Evolutionary conservation across 2,888 invertebrate species (phyloP), one percentile per base, ranked within the genome.

Genomic region (Callinectes sapidus): DNA sequence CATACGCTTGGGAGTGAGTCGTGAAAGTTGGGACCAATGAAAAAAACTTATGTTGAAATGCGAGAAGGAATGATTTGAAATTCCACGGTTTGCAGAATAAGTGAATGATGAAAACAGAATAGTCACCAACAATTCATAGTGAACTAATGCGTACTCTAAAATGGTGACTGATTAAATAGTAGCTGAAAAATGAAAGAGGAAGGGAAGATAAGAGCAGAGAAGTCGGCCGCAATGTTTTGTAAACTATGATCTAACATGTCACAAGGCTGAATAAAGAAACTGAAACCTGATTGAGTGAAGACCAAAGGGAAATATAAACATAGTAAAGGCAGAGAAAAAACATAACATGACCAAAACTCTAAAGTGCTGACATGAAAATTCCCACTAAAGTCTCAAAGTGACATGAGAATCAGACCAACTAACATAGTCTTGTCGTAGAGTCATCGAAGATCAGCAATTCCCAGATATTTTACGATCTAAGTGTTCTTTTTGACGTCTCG

Each of bases 401-500:
- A 6, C 16, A 18, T 35, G 35, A 16, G 81, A 32, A 18, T 3
- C 81, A 48, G 48, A 35, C 32, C 81, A 35, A 32, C 35, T 35
- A 81, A 81, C 81, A 35, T 81, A 81, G 81, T 81, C 35, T 81
- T 81, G 32, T 10, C 32, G 77, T 81, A 81, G 35, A 81, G 81
- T 81, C 81, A 81, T 13, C 35, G 18, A 35, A 81, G 35, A 81
- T 35, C 35, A 16, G 16, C 81, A 81, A 1, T 55, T 32, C 61
- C 23, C 61, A 61, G 32, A 54, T 88, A 42, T 88, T 32, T 55
- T 88, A 55, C 32, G n/a, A 54, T 87, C 54, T 87, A 54, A 87
- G 48, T 87, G 54, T 87, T 48, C 87, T n/a, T 87, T 87, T 81
- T 81, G 32, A 81, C 81, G 81, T 81, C 35, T 81, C 81, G 81